Conservation (phyloP, 2,113 vertebrate genomes). For the Scomber colias region DNA sequence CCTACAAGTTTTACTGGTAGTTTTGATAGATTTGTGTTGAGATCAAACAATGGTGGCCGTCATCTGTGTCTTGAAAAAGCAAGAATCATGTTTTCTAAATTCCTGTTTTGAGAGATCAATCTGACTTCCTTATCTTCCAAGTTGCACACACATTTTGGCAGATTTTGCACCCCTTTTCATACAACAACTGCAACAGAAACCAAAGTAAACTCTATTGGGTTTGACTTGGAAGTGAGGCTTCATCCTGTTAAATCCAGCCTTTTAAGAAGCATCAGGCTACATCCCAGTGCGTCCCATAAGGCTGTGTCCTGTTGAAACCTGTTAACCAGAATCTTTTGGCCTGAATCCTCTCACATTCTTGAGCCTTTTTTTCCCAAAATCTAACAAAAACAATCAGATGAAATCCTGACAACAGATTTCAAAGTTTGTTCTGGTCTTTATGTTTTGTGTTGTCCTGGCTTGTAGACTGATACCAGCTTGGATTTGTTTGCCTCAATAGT, state of each 20-base stretch:
- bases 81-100: too few relatives aligned
- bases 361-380: not conserved
- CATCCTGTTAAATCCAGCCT: not conserved
- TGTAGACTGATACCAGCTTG: conserved; percentile 9
- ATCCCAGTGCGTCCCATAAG: not conserved
- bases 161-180: too few relatives aligned
- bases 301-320: not conserved
- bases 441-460: not conserved
- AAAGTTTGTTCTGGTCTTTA: conserved; percentile 15
- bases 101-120: too few relatives aligned
- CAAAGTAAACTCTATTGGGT: not conserved
- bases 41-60: too few relatives aligned
- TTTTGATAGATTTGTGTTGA: too few relatives aligned
- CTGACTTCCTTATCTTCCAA: too few relatives aligned
- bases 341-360: not conserved
- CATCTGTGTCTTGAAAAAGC: too few relatives aligned
- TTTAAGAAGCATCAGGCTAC: not conserved
- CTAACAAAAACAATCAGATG: not conserved
- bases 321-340: not conserved
- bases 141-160: too few relatives aligned
- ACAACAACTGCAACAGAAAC: not conserved
- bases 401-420: not conserved
- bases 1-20: too few relatives aligned
- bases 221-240: not conserved
- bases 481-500: not conserved